Percentiles rank a stretch among this genome's conserved stretches.
Conservation (phyloP, 1,140 invertebrate genomes). For the Notospermus geniculatus region DNA sequence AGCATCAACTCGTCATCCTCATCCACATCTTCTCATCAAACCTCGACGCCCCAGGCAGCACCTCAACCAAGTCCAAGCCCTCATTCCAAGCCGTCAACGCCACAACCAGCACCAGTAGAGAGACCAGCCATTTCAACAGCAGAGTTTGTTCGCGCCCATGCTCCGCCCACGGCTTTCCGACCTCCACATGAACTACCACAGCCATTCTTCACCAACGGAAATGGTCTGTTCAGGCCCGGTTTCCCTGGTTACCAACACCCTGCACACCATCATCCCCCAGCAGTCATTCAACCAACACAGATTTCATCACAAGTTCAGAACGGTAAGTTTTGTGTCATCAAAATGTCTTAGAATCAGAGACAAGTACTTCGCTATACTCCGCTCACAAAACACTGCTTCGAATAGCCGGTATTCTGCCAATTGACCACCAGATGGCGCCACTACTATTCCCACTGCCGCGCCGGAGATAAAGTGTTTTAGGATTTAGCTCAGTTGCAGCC, state of each 20-base stretch:
- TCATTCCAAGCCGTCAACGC: slow-evolving; percentile 17
- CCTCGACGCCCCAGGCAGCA: slow-evolving; percentile 34
- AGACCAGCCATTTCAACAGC: slow-evolving; percentile 28
- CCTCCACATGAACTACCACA: slow-evolving; percentile 46
- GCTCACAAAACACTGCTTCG: too few species aligned
- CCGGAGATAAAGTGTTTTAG: too few species aligned
- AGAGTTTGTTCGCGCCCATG: slow-evolving; percentile 45
- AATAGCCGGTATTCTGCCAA: too few species aligned
- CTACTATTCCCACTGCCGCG: too few species aligned
- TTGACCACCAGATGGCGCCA: too few species aligned
- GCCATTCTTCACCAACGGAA: slow-evolving; percentile 51
- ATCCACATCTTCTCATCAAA: slow-evolving; percentile 22
- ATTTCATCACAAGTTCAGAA: slow-evolving; percentile 40
- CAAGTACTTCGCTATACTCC: too few species aligned
- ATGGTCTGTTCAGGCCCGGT: slow-evolving; percentile 46
- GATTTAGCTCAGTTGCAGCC: too few species aligned
- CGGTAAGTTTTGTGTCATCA: slow-evolving; percentile 34
- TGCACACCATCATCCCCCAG: slow-evolving; percentile 46
- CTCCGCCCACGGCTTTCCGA: slow-evolving; percentile 40
- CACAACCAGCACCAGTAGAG: slow-evolving; percentile 28
- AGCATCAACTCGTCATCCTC: slow-evolving; percentile 27
- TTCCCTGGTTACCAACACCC: slow-evolving; percentile 48
- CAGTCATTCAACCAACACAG: slow-evolving; percentile 34
- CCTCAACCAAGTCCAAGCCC: slow-evolving; percentile 19
- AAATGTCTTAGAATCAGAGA: too few species aligned